A percentile compares a stretch with the other conserved stretches of the same genome.
phyloP scores from a whole-genome alignment of 2,797 vertebrate species.

The Gephyroberyx darwinii region DNA sequence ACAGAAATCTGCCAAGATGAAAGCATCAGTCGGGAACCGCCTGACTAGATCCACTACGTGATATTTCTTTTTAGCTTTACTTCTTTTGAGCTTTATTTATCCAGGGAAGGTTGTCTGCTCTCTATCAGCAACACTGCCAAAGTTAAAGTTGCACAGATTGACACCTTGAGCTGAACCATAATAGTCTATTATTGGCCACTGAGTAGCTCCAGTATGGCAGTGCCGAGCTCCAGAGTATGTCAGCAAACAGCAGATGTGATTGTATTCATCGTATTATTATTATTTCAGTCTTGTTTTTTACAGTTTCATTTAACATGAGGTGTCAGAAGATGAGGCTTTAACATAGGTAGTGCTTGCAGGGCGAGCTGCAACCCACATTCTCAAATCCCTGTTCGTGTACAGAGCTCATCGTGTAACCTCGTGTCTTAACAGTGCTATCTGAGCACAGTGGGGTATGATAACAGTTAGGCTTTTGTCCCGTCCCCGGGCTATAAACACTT shows the following conservation, averaged over 20 bases:
- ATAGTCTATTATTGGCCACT: no score
- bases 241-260: no score
- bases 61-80: conserved; percentile 1
- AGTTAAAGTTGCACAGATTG: no score
- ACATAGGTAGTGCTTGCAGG: background rate
- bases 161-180: no score
- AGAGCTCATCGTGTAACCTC: conserved; percentile 53
- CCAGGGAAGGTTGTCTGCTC: background rate
- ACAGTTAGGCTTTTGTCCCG: conserved; percentile 75
- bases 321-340: no score
- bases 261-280: no score
- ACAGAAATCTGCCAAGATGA: conserved; percentile 31
- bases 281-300: no score
- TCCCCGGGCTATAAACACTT: conserved; percentile 76
- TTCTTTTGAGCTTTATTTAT: conserved; percentile 5
- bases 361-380: background rate
- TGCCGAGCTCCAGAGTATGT: no score
- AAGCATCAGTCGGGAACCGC: conserved; percentile 43
- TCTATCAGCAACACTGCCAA: background rate
- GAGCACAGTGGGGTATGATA: conserved; percentile 63
- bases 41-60: conserved; percentile 25
- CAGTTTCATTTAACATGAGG: background rate
- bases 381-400: conserved; percentile 19
- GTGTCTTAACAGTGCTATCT: conserved; percentile 71
- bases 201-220: no score